Evolutionary conservation across 2,888 invertebrate genomes (phyloP).

Genomic region (Atethmia centrago): DNA sequence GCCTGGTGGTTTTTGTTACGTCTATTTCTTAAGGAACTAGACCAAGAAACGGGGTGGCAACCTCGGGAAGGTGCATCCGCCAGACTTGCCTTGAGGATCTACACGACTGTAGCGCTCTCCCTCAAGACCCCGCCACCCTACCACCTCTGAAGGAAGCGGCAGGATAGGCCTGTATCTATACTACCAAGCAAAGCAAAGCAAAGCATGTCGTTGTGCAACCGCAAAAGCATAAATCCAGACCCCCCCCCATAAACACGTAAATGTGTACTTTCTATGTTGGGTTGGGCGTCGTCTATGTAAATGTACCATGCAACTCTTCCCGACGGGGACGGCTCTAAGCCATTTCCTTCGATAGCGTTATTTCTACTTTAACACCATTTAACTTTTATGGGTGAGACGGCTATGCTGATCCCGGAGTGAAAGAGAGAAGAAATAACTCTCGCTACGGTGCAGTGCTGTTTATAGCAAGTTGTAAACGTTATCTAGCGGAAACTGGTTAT

Average conservation of each 20-base stretch:
- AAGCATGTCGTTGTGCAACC: too few species aligned
- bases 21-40: too few species aligned
- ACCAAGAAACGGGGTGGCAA: too few species aligned
- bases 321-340: slow-evolving; percentile 38
- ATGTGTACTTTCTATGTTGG: neutral
- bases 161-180: too few species aligned
- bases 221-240: too few species aligned
- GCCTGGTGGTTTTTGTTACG: too few species aligned
- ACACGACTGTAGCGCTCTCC: too few species aligned
- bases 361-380: slow-evolving; percentile 60
- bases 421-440: slow-evolving; percentile 31
- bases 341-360: slow-evolving; percentile 55
- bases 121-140: too few species aligned
- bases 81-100: too few species aligned
- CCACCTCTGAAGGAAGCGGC: too few species aligned
- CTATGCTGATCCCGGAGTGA: slow-evolving; percentile 22
- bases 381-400: slow-evolving; percentile 53
- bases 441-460: slow-evolving; percentile 11
- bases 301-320: slow-evolving; percentile 47
- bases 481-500: slow-evolving; percentile 51
- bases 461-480: slow-evolving; percentile 50
- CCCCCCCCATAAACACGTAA: slow-evolving; percentile 20
- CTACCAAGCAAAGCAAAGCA: too few species aligned
- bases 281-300: slow-evolving; percentile 36
- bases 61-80: too few species aligned